Percentiles rank a stretch among this genome's conserved stretches.
phyloP scores from a whole-genome alignment of 64 coral and sea anemone species.

The Stichodactyla mertensii region DNA sequence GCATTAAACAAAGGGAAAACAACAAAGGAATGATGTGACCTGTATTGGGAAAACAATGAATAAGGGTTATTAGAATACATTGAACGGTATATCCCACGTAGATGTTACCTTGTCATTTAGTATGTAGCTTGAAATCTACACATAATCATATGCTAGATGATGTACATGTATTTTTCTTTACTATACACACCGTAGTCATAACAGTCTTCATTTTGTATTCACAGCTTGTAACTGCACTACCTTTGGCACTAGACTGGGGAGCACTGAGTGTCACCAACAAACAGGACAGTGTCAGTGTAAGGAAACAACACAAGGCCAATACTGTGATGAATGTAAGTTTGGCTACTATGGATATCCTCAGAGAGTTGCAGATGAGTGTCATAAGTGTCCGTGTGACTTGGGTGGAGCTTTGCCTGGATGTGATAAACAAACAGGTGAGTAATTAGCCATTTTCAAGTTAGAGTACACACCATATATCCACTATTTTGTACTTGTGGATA shows the following conservation, averaged over 20 bases:
- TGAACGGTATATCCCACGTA: too few species aligned
- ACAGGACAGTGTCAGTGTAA: slow-evolving; percentile 71
- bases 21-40: too few species aligned
- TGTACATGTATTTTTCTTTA: too few species aligned
- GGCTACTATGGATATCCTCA: slow-evolving; percentile 65
- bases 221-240: slow-evolving; percentile 61
- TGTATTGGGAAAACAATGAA: too few species aligned
- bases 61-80: too few species aligned
- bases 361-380: slow-evolving; percentile 24
- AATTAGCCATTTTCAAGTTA: background rate
- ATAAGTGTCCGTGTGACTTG: slow-evolving; percentile 72
- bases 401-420: slow-evolving; percentile 72
- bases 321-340: slow-evolving; percentile 68
- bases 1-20: too few species aligned
- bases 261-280: slow-evolving; percentile 48
- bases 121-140: too few species aligned
- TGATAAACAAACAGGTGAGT: slow-evolving; percentile 62
- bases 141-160: too few species aligned
- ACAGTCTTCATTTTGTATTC: background rate
- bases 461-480: too few species aligned
- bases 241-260: slow-evolving; percentile 53
- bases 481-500: too few species aligned
- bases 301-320: slow-evolving; percentile 33
- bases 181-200: background rate
- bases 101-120: too few species aligned